Evolutionary conservation across 2,113 vertebrate species (phyloP).

Genomic region (Crotalus helleri): DNA sequence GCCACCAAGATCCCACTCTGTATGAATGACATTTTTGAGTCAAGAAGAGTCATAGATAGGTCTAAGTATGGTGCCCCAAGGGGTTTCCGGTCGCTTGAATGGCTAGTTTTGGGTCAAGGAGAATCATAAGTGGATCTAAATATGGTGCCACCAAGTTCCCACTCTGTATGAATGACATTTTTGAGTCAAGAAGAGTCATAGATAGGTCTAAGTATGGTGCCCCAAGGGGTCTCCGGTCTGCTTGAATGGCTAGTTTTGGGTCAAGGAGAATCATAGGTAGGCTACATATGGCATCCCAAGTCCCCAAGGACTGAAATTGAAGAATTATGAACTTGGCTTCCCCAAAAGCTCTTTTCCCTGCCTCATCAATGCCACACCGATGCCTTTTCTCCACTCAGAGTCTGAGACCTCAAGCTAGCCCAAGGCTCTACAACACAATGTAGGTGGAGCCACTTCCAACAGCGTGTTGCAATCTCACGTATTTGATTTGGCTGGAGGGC

Average conservation of each 20-base stretch:
- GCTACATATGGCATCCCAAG: too few relatives aligned
- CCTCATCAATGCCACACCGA: neutral
- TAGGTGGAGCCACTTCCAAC: neutral
- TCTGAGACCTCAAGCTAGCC: neutral
- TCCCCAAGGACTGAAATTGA: neutral
- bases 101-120: neutral
- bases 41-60: too few relatives aligned
- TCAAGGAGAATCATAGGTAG: neutral
- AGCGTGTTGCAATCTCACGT: neutral
- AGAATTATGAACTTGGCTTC: neutral
- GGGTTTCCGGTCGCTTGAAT: neutral
- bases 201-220: neutral
- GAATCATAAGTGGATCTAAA: too few relatives aligned
- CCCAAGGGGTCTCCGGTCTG: neutral
- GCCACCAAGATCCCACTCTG: too few relatives aligned
- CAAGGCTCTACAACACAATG: neutral
- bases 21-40: too few relatives aligned
- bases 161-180: too few relatives aligned
- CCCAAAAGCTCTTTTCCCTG: neutral
- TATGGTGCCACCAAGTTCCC: too few relatives aligned
- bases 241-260: neutral
- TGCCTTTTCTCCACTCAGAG: neutral
- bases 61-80: neutral
- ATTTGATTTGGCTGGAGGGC: neutral
- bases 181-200: too few relatives aligned